Base-by-base conservation (phyloP, 2,113 vertebrate species). In the Planiliza haematocheilus region DNA sequence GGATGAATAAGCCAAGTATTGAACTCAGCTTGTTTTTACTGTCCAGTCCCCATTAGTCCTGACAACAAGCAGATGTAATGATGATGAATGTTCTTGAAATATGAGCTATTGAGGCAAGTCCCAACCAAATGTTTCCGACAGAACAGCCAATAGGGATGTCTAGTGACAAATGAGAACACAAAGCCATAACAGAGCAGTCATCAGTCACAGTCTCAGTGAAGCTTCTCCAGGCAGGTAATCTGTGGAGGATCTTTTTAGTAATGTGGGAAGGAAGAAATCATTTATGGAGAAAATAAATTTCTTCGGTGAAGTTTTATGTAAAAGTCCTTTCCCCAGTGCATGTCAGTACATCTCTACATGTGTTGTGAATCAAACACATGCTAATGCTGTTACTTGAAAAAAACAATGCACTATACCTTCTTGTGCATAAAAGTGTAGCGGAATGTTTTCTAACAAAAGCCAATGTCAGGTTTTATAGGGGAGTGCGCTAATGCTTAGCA, bases 161-260 rank as follows among this genome's bases (percentile, higher is more conserved):
- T 3, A 14, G 13, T 77, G 69, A 84, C 72, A 81, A 82, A 91
- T 64, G 83, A 79, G 42, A 50, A 73, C 73, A 82, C 10, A 8
- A 45, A 76, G 61, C 56, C 58, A 43, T 53, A 73, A 73, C 63
- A 79, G 24, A 69, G 65, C 30, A 81, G 83, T 71, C 65, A 79
- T 86, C 71, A 72, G 51, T 86, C 71, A 83, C 42, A 30, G 56
- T 45, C 42, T 62, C 41, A 61, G 73, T 78, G 42, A 65, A 20
- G 62, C 66, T 74, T 36, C 34, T 65, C 34, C 50, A 34, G 57
- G 70, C 37, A 18, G 36, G 38, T 30, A n/a, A 74, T 58, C 63
- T 79, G 64, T 37, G 67, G 48, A 74, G 78, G 77, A 74, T 85
- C 87, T 86, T 61, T 70, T 85, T 63, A 43, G 48, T 30, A 17